Evolutionary conservation across 2,113 vertebrate species (phyloP).

Genomic region (Terrapene triunguis): DNA sequence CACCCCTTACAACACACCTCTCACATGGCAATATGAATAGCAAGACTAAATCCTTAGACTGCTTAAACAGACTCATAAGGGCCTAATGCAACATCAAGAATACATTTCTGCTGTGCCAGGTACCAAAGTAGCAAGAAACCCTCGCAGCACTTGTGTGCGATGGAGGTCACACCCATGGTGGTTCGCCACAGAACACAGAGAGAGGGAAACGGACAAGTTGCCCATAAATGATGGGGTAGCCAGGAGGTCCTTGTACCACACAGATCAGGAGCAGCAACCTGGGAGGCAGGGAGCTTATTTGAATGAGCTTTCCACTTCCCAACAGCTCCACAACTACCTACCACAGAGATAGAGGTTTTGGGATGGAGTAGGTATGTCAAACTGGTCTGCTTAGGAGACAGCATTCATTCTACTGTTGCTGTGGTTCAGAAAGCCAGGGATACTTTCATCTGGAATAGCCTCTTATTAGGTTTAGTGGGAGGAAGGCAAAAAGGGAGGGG

Average conservation of each 20-base stretch:
- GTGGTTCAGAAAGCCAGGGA: not conserved
- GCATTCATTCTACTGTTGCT: not conserved
- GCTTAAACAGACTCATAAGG: not conserved
- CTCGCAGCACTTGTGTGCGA: fast-evolving
- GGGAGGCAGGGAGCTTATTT: not conserved
- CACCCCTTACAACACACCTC: not conserved
- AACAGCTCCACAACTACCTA: not conserved
- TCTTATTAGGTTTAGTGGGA: fast-evolving
- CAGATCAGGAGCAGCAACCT: not conserved
- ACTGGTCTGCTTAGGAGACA: not conserved
- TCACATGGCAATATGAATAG: not conserved
- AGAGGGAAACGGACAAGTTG: fast-evolving
- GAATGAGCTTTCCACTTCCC: not conserved
- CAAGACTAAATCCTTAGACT: not conserved
- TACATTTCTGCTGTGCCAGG: not conserved
- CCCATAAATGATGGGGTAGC: fast-evolving
- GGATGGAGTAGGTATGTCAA: not conserved
- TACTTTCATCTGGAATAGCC: not conserved
- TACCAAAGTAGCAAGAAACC: not conserved
- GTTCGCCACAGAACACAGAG: fast-evolving
- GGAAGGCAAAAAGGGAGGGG: not conserved
- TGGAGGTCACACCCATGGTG: not conserved
- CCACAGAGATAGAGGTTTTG: not conserved
- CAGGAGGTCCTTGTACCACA: not conserved
- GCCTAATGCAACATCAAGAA: not conserved